Conservation (phyloP, 1,140 invertebrate genomes). For the Meloidogyne chitwoodi region DNA sequence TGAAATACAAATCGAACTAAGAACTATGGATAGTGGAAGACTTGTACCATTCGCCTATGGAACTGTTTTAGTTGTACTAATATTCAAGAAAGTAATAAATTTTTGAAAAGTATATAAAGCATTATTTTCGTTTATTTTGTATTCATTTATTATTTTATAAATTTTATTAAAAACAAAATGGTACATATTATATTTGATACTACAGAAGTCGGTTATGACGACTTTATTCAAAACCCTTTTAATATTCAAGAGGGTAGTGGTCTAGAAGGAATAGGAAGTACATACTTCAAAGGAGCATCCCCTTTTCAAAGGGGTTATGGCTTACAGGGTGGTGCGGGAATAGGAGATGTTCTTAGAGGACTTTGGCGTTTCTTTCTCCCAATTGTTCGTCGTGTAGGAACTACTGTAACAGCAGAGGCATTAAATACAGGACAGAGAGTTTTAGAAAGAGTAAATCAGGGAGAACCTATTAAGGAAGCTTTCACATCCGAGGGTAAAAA, state of each 20-base stretch:
- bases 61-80: background rate
- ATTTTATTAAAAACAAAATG: conserved; percentile 14
- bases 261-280: no score
- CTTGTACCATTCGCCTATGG: conserved; percentile 9
- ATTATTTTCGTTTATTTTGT: background rate
- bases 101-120: no score
- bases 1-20: conserved; percentile 10
- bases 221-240: conserved; percentile 3
- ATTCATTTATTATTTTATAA: background rate
- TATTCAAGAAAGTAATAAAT: conserved; percentile 11
- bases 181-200: conserved; percentile 23
- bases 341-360: background rate
- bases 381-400: background rate
- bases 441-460: no score
- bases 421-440: no score
- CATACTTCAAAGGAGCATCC: no score
- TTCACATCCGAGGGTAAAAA: background rate
- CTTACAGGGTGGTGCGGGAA: background rate
- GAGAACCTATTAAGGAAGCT: background rate
- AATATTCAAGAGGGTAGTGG: background rate
- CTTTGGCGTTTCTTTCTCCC: conserved; percentile 4
- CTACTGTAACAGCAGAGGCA: background rate
- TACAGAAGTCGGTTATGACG: background rate
- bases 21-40: conserved; percentile 12
- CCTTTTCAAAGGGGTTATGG: conserved; percentile 10